These are phyloP conservation scores for Drosophila albomicans DNA, from an alignment of 1,140 invertebrate genomes.

Conservation along the genomic window DNA sequence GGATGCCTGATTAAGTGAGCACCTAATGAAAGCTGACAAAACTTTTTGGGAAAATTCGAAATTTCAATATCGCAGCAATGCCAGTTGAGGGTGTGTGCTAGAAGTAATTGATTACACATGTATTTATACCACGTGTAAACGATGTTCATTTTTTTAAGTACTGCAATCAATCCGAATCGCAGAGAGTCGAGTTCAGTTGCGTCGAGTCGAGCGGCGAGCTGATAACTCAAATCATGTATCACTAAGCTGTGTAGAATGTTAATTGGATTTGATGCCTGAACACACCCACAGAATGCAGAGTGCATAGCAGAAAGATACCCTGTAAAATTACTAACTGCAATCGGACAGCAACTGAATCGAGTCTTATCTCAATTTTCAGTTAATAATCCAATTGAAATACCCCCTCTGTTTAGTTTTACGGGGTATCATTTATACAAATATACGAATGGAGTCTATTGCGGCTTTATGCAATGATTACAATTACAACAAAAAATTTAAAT, in stretches of 20 bases:
- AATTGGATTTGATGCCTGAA: conserved; percentile 61
- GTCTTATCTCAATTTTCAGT: neutral
- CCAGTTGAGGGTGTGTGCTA: neutral
- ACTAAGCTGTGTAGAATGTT: conserved; percentile 64
- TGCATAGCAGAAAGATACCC: neutral
- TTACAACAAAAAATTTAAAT: conserved; percentile 32
- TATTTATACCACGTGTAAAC: conserved; percentile 44
- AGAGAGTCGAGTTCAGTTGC: conserved; percentile 21
- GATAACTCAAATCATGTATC: conserved; percentile 67
- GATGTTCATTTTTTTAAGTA: conserved; percentile 43
- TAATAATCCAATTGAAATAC: neutral
- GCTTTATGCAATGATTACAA: conserved; percentile 21
- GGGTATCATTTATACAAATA: conserved; percentile 1
- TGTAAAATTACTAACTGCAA: neutral
- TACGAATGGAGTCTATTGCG: conserved; percentile 11
- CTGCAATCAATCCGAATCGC: conserved; percentile 49
- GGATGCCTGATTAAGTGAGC: neutral
- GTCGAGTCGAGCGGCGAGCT: conserved; percentile 38
- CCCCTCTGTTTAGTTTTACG: neutral
- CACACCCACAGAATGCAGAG: conserved; percentile 20
- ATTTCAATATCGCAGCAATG: neutral
- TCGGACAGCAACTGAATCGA: neutral
- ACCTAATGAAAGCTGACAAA: conserved; percentile 8
- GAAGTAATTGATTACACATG: conserved; percentile 32
- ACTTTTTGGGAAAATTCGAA: neutral